A percentile compares a stretch with the other conserved stretches of the same genome.
These are phyloP conservation scores for Lithosia quadra DNA, from an alignment of 2,888 invertebrate genomes.

Conservation along the genomic window DNA sequence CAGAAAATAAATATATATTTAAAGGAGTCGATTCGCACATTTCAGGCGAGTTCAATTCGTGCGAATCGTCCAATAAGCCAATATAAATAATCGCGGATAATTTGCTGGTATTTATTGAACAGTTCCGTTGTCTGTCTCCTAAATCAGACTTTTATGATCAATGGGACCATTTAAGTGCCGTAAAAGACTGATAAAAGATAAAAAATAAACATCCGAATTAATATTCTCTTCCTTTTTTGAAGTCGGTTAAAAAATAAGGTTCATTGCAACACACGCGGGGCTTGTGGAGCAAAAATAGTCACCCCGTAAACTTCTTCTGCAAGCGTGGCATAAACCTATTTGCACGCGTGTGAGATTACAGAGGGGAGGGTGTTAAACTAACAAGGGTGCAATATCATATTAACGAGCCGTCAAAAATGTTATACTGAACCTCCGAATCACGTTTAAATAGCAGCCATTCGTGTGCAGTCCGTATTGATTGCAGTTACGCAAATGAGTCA, in stretches of 20 bases:
- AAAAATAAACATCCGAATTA: too few species aligned
- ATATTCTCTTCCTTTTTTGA: too few species aligned
- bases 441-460: slow-evolving; percentile 66
- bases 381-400: slow-evolving; percentile 82
- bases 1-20: too few species aligned
- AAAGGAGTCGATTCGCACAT: too few species aligned
- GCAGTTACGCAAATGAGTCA: slow-evolving; percentile 41
- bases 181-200: too few species aligned
- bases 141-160: too few species aligned
- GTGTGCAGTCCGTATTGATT: slow-evolving; percentile 61
- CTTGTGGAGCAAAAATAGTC: background rate
- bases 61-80: too few species aligned
- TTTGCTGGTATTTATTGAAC: too few species aligned
- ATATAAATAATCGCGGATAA: too few species aligned
- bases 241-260: background rate
- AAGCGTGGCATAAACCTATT: slow-evolving; percentile 58
- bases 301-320: slow-evolving; percentile 37
- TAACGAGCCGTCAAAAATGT: slow-evolving; percentile 80
- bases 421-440: slow-evolving; percentile 75
- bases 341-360: slow-evolving; percentile 70
- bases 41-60: too few species aligned
- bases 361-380: slow-evolving; percentile 78
- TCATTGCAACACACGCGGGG: background rate
- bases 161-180: too few species aligned
- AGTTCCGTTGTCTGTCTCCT: too few species aligned